A percentile compares a stretch with the other conserved stretches of the same genome.
Conservation (phyloP, 2,888 invertebrate species). For the Stenoptilia bipunctidactyla region DNA sequence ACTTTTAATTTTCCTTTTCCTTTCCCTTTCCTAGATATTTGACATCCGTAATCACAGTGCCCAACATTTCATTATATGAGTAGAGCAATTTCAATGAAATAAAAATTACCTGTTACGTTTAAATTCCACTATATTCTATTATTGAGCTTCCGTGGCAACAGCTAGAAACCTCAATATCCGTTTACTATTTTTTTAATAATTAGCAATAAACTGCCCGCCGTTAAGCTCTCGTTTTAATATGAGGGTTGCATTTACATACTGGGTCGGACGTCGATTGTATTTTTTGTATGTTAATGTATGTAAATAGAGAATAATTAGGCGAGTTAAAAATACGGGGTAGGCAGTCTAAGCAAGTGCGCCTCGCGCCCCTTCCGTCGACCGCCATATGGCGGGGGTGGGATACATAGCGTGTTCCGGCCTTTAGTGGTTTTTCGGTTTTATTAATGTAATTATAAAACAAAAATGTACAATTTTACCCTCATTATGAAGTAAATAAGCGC, state of each 20-base stretch:
- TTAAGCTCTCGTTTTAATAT: neutral
- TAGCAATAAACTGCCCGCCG: neutral
- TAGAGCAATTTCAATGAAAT: too few relatives aligned
- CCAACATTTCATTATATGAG: too few relatives aligned
- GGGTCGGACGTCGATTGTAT: conserved; percentile 52
- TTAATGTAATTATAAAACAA: neutral
- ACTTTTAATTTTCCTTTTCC: too few relatives aligned
- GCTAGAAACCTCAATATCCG: too few relatives aligned
- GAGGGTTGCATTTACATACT: conserved; percentile 40
- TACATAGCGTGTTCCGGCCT: neutral
- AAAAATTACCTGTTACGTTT: too few relatives aligned
- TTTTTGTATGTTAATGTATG: conserved; percentile 66
- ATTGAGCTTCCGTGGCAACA: too few relatives aligned
- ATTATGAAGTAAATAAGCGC: neutral
- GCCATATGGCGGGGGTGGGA: conserved; percentile 63
- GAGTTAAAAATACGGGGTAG: conserved; percentile 68
- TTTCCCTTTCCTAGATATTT: too few relatives aligned
- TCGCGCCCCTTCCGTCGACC: conserved; percentile 47
- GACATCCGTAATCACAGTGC: too few relatives aligned
- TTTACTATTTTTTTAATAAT: conserved; percentile 1
- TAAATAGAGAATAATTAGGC: conserved; percentile 70
- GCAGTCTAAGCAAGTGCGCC: conserved; percentile 61
- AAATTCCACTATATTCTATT: too few relatives aligned
- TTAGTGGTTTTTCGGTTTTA: neutral
- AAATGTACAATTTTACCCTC: neutral